phyloP scores from a whole-genome alignment of 2,113 vertebrate genomes.

The Bubo scandiacus region DNA sequence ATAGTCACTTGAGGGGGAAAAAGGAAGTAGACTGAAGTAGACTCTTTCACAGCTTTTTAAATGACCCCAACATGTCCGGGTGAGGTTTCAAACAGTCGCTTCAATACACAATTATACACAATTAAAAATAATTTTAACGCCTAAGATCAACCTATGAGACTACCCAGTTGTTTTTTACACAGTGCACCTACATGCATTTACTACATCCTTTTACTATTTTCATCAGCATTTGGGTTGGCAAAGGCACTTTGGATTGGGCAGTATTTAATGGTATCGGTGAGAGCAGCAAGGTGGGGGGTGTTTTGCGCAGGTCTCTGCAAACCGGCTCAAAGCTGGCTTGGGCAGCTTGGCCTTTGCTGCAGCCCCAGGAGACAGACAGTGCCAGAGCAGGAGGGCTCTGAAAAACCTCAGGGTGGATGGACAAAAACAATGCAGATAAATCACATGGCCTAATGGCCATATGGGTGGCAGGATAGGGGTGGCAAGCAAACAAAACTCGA shows the following conservation, averaged over 20 bases:
- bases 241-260: not conserved
- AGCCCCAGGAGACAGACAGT: accelerated
- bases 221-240: not conserved
- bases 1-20: not conserved
- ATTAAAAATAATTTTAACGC: not conserved
- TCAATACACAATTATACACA: not conserved
- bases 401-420: not conserved
- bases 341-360: accelerated
- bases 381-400: not conserved
- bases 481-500: not conserved
- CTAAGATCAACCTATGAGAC: not conserved
- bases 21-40: not conserved
- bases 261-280: accelerated
- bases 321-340: not conserved
- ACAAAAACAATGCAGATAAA: not conserved
- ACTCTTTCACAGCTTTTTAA: not conserved
- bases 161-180: not conserved
- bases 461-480: not conserved
- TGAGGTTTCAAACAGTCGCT: not conserved
- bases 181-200: not conserved
- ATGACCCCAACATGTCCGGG: not conserved
- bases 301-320: accelerated
- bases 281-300: accelerated
- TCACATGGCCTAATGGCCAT: accelerated
- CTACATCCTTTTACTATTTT: not conserved